A percentile compares a stretch with the other conserved stretches of the same genome.
phyloP scores from a whole-genome alignment of 2,113 vertebrate genomes.

The Sturnira hondurensis region DNA sequence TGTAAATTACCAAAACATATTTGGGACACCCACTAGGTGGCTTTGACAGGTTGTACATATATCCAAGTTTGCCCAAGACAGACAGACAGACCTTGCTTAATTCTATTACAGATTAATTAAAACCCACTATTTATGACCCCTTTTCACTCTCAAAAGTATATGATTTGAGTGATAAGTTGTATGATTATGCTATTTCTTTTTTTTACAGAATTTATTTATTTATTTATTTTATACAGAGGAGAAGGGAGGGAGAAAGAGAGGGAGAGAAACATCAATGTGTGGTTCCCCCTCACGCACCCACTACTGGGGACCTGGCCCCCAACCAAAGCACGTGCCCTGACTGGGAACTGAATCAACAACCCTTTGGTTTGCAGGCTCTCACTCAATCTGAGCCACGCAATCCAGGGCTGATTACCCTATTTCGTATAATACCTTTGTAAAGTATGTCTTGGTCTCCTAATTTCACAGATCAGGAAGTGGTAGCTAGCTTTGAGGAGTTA shows the following conservation, averaged over 20 bases:
- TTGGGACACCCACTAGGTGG: neutral
- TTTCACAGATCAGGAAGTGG: neutral
- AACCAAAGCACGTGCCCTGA: too few relatives aligned
- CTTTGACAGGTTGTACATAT: neutral
- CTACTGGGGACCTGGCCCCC: too few relatives aligned
- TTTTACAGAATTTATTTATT: too few relatives aligned
- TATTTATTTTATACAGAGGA: too few relatives aligned
- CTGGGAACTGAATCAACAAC: too few relatives aligned
- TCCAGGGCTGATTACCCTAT: neutral
- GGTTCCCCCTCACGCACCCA: too few relatives aligned
- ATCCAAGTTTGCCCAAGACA: neutral
- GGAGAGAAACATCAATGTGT: too few relatives aligned
- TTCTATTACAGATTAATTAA: neutral
- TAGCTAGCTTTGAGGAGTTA: neutral
- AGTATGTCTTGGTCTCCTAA: neutral
- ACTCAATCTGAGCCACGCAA: too few relatives aligned
- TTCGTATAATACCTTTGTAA: neutral
- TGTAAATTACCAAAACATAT: neutral
- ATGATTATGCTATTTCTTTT: neutral
- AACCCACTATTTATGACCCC: neutral
- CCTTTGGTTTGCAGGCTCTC: too few relatives aligned
- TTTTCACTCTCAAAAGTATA: neutral
- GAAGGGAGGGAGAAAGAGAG: too few relatives aligned
- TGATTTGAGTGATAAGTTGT: neutral
- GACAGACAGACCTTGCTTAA: neutral